Evolutionary conservation across 2,113 vertebrate species (phyloP), one percentile per base, ranked within the genome.

Genomic region (Turnix velox): DNA sequence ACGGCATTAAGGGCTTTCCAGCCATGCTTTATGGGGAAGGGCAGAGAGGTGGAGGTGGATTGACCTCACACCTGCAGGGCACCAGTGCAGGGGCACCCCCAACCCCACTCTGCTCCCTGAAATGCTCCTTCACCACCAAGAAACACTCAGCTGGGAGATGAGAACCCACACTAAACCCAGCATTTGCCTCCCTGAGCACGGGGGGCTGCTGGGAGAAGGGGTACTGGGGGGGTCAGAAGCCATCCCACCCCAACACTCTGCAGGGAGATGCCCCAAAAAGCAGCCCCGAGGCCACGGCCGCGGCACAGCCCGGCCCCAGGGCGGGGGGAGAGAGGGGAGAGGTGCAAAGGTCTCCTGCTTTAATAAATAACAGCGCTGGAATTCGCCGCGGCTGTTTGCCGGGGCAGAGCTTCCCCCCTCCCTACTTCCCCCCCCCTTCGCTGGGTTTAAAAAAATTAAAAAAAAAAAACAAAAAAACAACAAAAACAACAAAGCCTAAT

Each of bases 381-480:
- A 97, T 92, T 88, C 46, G 22, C 31, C 6, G 84, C 27, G 91
- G 94, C 96, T 95, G 91, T 94, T 96, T 94, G 96, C 18, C 61
- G 14, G 35, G 87, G 95, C 89, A 94, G 92, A 76, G 83, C 88
- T 68, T 92, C 92, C 61, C 89, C 91, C 78, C 0, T 93, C 91
- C 57, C 75, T n/a, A n/a, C 75, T 78, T 74, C 86, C 90, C 87
- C 89, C 93, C 66, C 8, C 86, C 95, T 94, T 67, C 63, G 39
- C 84, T 63, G 90, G 94, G 95, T 97, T 93, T 90, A 89, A 93
- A 90, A 96, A 93, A 96, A 94, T 88, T 91, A 94, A 96, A 91
- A 27, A 24, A 22, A 42, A 31, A 63, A 28, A 28, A 20, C 45
- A 39, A 25, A 77, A n/a, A n/a, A 18, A 74, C 2, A 31, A 37